Percentiles rank a stretch among this genome's conserved stretches.
Evolutionary conservation across 2,888 invertebrate genomes (phyloP).

Genomic region (Nebria brevicollis): DNA sequence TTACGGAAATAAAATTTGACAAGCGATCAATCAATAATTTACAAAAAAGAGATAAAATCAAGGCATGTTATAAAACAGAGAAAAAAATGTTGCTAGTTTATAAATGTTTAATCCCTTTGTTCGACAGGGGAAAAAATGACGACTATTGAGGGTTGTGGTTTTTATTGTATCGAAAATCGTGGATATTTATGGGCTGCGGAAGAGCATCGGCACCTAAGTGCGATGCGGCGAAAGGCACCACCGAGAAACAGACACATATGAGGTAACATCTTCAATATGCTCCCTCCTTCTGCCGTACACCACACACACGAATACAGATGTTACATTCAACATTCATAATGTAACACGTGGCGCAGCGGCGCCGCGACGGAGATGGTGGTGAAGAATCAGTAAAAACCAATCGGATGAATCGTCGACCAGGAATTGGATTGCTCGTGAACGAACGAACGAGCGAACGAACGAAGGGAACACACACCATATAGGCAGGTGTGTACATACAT

Average conservation of each 20-base stretch:
- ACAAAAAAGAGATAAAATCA: constrained; percentile 9
- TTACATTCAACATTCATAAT: constrained; percentile 63
- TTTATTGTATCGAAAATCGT: constrained; percentile 49
- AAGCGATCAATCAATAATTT: constrained; percentile 9
- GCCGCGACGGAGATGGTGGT: constrained; percentile 49
- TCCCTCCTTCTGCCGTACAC: constrained; percentile 28
- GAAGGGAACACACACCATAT: constrained; percentile 52
- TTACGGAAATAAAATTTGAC: background rate
- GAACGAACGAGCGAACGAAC: constrained; percentile 51
- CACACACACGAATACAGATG: constrained; percentile 59
- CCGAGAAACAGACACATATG: constrained; percentile 48
- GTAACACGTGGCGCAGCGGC: constrained; percentile 53
- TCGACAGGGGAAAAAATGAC: constrained; percentile 25
- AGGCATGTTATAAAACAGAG: constrained; percentile 27
- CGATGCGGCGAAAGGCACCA: constrained; percentile 49
- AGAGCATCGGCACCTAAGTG: constrained; percentile 54
- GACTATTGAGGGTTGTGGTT: constrained; percentile 37
- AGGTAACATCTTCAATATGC: background rate
- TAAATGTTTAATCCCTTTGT: constrained; percentile 46
- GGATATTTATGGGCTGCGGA: constrained; percentile 52
- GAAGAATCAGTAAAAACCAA: constrained; percentile 57
- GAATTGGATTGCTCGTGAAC: constrained; percentile 60
- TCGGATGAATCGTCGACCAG: constrained; percentile 59
- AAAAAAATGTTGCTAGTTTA: constrained; percentile 34
- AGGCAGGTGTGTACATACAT: constrained; percentile 33